Percentiles rank a stretch among this genome's conserved stretches.
These are phyloP conservation scores for Phyto melanocephala DNA, from an alignment of 2,888 invertebrate species.

Conservation along the genomic window DNA sequence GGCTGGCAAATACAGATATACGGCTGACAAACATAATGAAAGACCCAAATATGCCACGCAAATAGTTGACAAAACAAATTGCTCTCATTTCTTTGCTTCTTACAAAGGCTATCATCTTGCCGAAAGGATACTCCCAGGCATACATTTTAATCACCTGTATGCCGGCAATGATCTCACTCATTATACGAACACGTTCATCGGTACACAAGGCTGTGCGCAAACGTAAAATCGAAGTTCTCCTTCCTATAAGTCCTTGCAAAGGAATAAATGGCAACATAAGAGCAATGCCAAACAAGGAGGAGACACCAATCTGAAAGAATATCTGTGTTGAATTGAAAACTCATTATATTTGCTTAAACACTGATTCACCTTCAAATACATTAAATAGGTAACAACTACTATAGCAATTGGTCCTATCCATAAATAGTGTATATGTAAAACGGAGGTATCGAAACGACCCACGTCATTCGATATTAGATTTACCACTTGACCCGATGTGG, in stretches of 20 bases:
- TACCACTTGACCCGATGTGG: slow-evolving; percentile 87
- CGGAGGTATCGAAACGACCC: slow-evolving; percentile 82
- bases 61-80: slow-evolving; percentile 86
- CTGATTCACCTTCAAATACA: slow-evolving; percentile 79
- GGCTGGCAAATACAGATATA: slow-evolving; percentile 90
- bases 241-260: slow-evolving; percentile 87
- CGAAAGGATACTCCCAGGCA: slow-evolving; percentile 94
- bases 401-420: slow-evolving; percentile 94
- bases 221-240: slow-evolving; percentile 86
- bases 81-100: slow-evolving; percentile 82
- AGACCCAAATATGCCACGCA: slow-evolving; percentile 87
- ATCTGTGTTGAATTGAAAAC: background rate
- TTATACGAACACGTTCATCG: slow-evolving; percentile 92
- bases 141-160: slow-evolving; percentile 98
- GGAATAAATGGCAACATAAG: slow-evolving; percentile 84
- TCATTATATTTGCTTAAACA: too few relatives aligned
- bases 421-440: slow-evolving; percentile 92
- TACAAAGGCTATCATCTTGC: slow-evolving; percentile 84
- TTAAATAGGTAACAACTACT: slow-evolving; percentile 86
- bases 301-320: slow-evolving; percentile 79
- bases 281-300: slow-evolving; percentile 81
- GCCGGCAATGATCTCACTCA: slow-evolving; percentile 93
- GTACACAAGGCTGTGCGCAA: slow-evolving; percentile 90
- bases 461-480: slow-evolving; percentile 97
- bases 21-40: slow-evolving; percentile 93